Evolutionary conservation across 2,797 vertebrate species (phyloP), one percentile per base, ranked within the genome.

Genomic region (Meriones psammophilus): DNA sequence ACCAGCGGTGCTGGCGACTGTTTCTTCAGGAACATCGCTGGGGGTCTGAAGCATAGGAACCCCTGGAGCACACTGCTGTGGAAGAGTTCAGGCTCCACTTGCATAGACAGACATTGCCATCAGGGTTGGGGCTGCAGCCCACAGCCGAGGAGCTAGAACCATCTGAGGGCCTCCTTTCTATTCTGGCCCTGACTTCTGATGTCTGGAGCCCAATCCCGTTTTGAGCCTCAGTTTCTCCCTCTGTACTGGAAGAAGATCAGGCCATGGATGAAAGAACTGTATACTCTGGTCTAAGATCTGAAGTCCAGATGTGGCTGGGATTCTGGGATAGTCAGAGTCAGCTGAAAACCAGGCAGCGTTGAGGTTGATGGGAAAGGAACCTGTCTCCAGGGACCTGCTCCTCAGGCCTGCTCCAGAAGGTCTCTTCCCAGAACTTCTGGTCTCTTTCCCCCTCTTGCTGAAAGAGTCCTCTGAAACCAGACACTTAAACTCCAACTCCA

Each of bases 361-460:
- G 42, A 2, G n/a, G 22, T 12, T 50, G 18, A 28, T 8, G 1
- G 1, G 62, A 39, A 33, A 15, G 36, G 50, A 33, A 56, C 13
- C 13, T 3, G 5, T 33, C 2, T 22, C 24, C 3, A 28, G 62
- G 13, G 28, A 14, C 17, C 46, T n/a, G 39, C 39, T 39, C 39
- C 39, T 39, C 39, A 39, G 5, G 7, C 39, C 54, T 18, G 28
- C n/a, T 7, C 14, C 30, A 26, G n/a, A 87, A 36, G 39, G 26
- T 26, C 2, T 0, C 2, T 8, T 17, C 26, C 56, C 26, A 4
- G 39, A 2, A 0, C 20, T 3, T 12, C 46, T 0, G 5, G 2
- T 6, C 18, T 4, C 24, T 5, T 8, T 5, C 8, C 22, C 24
- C 6, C 33, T n/a, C 76, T 69, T 14, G 17, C 56, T 68, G 30